phyloP scores from a whole-genome alignment of 1,140 invertebrate genomes.

The Brachionus manjavacas region DNA sequence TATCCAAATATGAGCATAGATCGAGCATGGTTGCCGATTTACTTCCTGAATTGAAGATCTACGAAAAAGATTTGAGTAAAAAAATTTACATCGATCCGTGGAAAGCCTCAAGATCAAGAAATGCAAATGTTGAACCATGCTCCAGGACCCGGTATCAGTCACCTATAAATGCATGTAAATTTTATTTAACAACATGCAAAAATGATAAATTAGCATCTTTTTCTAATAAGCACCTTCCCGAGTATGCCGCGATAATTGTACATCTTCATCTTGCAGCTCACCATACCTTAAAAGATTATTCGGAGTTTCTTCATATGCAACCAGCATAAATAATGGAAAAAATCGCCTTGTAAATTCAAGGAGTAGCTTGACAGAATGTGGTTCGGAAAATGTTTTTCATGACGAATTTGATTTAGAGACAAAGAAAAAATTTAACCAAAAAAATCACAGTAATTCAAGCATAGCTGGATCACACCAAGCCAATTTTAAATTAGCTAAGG shows the following conservation, averaged over 20 bases:
- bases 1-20: slow-evolving; percentile 59
- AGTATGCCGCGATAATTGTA: background rate
- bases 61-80: slow-evolving; percentile 80
- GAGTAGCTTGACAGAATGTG: background rate
- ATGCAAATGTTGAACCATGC: slow-evolving; percentile 79
- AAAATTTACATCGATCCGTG: slow-evolving; percentile 78
- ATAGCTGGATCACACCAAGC: background rate
- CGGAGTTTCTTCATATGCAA: background rate
- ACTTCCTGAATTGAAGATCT: slow-evolving; percentile 48
- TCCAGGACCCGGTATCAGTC: slow-evolving; percentile 87
- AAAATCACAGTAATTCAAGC: background rate
- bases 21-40: slow-evolving; percentile 51
- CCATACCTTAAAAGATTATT: background rate
- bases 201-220: background rate
- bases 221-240: background rate
- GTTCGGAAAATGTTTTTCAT: slow-evolving; percentile 8
- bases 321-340: background rate
- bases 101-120: slow-evolving; percentile 91
- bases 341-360: background rate
- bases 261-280: background rate
- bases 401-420: background rate
- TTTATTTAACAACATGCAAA: background rate
- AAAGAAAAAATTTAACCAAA: background rate
- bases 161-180: slow-evolving; percentile 77
- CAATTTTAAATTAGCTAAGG: background rate